Evolutionary conservation across 2,113 vertebrate genomes (phyloP).

Genomic region (Atherinomorus stipes): DNA sequence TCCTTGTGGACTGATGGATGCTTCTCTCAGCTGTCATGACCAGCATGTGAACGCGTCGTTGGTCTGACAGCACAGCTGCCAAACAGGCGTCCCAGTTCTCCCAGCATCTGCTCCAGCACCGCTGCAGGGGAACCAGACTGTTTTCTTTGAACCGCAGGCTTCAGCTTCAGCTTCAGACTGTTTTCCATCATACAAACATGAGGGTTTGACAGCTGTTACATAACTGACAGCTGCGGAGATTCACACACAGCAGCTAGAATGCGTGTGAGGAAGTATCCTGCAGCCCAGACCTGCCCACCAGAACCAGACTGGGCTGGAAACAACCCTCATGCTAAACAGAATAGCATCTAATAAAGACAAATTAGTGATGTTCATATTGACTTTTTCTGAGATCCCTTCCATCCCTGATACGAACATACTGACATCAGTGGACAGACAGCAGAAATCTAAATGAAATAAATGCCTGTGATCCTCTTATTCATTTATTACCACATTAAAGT

Average conservation of each 20-base stretch:
- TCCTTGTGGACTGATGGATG: conserved; percentile 12
- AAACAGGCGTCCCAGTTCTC: conserved; percentile 23
- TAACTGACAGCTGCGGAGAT: conserved; percentile 16
- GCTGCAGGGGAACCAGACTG: conserved; percentile 2
- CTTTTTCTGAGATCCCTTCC: no score
- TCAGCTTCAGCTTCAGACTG: neutral
- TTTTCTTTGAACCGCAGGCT: neutral
- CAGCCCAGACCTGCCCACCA: no score
- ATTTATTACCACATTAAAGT: no score
- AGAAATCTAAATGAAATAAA: no score
- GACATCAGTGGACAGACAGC: no score
- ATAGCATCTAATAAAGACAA: no score
- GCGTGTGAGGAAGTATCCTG: no score
- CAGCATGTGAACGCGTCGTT: conserved; percentile 33
- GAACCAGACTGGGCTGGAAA: no score
- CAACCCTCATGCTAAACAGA: no score
- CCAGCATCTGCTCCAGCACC: conserved; percentile 14
- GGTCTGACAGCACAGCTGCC: conserved; percentile 31
- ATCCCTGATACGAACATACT: no score
- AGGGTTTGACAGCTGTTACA: conserved; percentile 19
- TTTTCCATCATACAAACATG: conserved; percentile 3
- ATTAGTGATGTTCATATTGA: no score
- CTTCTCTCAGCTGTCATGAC: conserved; percentile 47
- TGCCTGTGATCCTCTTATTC: no score
- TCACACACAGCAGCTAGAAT: neutral